These are phyloP conservation scores for Cololabis saira DNA, from an alignment of 2,113 vertebrate genomes.

Conservation along the genomic window DNA sequence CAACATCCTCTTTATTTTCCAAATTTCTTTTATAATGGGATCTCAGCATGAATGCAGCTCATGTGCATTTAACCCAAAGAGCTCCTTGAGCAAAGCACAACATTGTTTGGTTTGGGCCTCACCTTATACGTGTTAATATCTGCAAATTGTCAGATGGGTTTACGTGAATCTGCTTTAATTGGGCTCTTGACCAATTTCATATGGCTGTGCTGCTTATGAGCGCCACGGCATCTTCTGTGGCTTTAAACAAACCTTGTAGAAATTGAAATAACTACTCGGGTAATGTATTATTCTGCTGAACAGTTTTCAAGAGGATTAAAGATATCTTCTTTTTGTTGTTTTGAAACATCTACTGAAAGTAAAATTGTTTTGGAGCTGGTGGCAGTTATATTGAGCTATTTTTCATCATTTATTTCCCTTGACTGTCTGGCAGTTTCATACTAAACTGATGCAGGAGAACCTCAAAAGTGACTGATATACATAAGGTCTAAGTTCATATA, in stretches of 20 bases:
- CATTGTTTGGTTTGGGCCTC: conserved; percentile 6
- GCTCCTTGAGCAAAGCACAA: conserved; percentile 30
- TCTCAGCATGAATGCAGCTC: conserved; percentile 40
- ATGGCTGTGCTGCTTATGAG: conserved; percentile 25
- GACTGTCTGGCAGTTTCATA: not conserved
- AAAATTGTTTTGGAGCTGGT: not conserved
- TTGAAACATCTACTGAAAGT: too few species aligned
- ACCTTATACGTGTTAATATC: too few species aligned
- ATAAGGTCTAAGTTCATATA: too few species aligned
- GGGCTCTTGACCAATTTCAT: conserved; percentile 15
- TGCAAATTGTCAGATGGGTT: not conserved
- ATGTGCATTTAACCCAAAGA: conserved; percentile 52
- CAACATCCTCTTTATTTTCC: conserved; percentile 66
- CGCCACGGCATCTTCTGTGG: conserved; percentile 4
- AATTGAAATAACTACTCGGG: too few species aligned
- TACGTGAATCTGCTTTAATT: conserved; percentile 22
- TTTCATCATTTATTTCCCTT: not conserved
- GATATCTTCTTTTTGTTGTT: too few species aligned
- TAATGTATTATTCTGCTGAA: too few species aligned
- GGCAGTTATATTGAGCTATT: too few species aligned
- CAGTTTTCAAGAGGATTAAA: too few species aligned
- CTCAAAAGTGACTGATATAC: too few species aligned
- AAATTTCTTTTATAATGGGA: conserved; percentile 48
- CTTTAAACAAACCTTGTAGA: not conserved
- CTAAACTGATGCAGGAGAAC: not conserved